Evolutionary conservation across 2,797 vertebrate genomes (phyloP), one percentile per base, ranked within the genome.

Genomic region (Cyprinodon diabolis): DNA sequence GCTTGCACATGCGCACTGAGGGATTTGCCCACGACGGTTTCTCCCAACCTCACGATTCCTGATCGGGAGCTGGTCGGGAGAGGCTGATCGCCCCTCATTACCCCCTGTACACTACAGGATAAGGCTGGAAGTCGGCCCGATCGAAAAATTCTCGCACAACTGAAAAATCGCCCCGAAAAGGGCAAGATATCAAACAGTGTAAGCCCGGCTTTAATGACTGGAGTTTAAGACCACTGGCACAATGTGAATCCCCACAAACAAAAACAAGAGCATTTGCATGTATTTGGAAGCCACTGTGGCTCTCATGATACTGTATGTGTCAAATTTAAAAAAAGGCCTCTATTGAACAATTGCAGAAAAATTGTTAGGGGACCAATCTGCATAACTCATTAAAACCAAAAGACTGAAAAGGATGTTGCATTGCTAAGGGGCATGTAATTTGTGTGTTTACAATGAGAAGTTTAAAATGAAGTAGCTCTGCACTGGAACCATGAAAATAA

Each of bases 281-380:
- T 87, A 81, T 90, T 76, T 72, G 77, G 80, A 66, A 68, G 63
- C 56, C 73, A 77, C 79, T 83, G 79, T 55, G 78, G 88, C 87
- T 88, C 86, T 82, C 71, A 81, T 87, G 91, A 90, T 74, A 60
- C 30, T 30, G 30, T 30, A 30, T 30, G 30, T 75, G 77, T 71
- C 75, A 86, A 75, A 90, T 82, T 86, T 78, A 81, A 75, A 91
- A 92, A 91, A 84, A 70, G 75, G 87, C 87, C 86, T 90, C 93
- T 92, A 94, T 93, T 92, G 90, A 86, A 86, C 77, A 83, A 79
- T 80, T 90, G 87, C 88, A 92, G 81, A 91, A 88, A 87, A 86
- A 91, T 83, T 90, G 78, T 78, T 1, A 65, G 76, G 84, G 84
- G 87, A 87, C 84, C 71, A 74, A 90, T 82, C 81, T 81, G 82